Base-by-base conservation (phyloP, 2,888 invertebrate genomes). In the Trilocha varians region DNA sequence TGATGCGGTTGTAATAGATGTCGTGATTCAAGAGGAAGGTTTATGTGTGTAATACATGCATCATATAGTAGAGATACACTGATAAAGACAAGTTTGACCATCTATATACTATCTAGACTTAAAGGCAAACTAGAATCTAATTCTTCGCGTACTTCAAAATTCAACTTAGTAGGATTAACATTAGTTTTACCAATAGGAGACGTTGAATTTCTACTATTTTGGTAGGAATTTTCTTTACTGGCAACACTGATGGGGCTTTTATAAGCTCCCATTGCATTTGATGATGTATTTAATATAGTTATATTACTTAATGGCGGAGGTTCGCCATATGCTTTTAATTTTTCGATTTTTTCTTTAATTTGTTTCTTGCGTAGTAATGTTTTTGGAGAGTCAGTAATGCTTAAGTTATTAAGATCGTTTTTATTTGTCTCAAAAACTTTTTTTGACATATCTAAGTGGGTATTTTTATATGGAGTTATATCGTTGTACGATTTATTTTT, bases 281-380 rank as follows among this genome's bases (percentile, higher is more conserved):
- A 71, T 0, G 76, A 73, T 47, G 59, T 71, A 42, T 84, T 78
- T 43, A 74, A 63, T 4, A 85, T 72, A 46, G 73, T 65, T 14
- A 89, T 71, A 0, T 85, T 76, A n/a, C 83, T 79, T n/a, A 89
- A 57, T 1, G 87, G 78, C 0, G 88, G 88, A 0, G 89, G 86
- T 56, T 87, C 84, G 0, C 87, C 88, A 36, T 88, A 89, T 56
- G 70, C 72, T 64, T 78, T 78, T 40, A 90, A 59, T 60, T 70
- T 87, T 1, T 85, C 80, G 5, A 89, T 77, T 53, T 80, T 86
- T 42, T 78, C 76, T 9, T 71, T 65, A 0, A 78, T 62, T 42
- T 64, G 66, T 17, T 60, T 69, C 49, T 78, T 83, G 34, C 78
- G 64, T 25, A 62, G 43, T 36, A 77, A 48, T 0, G 53, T 48